A percentile compares a stretch with the other conserved stretches of the same genome.
Conservation (phyloP, 2,888 invertebrate species). For the Sinelater perroti region DNA sequence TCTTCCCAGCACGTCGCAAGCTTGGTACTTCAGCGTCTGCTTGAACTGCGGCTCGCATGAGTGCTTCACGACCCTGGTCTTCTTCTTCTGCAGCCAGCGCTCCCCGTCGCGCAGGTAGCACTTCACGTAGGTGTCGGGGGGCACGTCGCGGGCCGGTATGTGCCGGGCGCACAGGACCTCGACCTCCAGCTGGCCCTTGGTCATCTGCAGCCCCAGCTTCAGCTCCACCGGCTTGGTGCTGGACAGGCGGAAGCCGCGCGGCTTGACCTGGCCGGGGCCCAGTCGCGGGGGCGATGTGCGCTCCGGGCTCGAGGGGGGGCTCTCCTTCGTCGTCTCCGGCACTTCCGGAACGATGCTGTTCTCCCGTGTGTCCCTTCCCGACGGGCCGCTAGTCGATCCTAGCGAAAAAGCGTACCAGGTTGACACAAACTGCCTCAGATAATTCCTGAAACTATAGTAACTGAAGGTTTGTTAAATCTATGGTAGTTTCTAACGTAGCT, state of each 20-base stretch:
- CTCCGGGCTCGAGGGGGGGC: conserved; percentile 67
- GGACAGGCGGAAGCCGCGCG: conserved; percentile 75
- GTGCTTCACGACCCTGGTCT: conserved; percentile 85
- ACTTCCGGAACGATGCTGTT: conserved; percentile 67
- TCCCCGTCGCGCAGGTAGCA: conserved; percentile 91
- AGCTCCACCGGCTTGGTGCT: conserved; percentile 80
- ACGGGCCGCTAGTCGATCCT: conserved; percentile 50
- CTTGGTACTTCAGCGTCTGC: conserved; percentile 88
- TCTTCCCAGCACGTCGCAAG: conserved; percentile 79
- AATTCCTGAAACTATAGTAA: too few species aligned
- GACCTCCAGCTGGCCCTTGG: conserved; percentile 91
- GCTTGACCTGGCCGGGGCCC: conserved; percentile 85
- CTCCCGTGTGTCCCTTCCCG: conserved; percentile 63
- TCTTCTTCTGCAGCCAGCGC: conserved; percentile 89
- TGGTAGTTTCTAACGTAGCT: too few species aligned
- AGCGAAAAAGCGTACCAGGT: too few species aligned
- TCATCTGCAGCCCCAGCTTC: conserved; percentile 86
- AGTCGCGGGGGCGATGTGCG: conserved; percentile 65
- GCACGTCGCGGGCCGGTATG: conserved; percentile 74
- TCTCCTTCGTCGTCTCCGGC: conserved; percentile 63
- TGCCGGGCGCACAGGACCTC: conserved; percentile 80
- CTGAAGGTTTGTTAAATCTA: too few species aligned
- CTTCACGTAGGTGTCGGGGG: conserved; percentile 91
- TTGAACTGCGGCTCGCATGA: conserved; percentile 86
- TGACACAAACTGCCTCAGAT: too few species aligned